Evolutionary conservation across 2,888 invertebrate species (phyloP).

Genomic region (Amphipyra tragopoginis): DNA sequence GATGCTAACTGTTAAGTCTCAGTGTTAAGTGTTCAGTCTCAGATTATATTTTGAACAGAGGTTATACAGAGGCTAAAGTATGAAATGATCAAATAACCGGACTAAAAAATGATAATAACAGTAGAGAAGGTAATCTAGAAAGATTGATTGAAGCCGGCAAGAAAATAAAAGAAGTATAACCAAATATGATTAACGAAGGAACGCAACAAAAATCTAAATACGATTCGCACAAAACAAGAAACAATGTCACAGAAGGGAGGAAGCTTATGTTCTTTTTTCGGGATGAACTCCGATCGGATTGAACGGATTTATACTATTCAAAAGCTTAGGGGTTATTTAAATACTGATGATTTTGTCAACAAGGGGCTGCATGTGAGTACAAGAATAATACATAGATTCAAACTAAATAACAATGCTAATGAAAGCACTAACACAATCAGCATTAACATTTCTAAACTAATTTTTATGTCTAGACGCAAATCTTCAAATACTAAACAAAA

Average conservation of each 20-base stretch:
- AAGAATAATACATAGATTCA: not conserved
- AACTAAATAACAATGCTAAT: conserved; percentile 12
- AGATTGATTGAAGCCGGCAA: not conserved
- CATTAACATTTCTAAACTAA: conserved; percentile 26
- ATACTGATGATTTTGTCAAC: conserved; percentile 1
- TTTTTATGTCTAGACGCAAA: conserved; percentile 13
- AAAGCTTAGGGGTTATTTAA: conserved; percentile 13
- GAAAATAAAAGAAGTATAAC: not conserved
- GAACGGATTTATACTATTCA: conserved; percentile 14
- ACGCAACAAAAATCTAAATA: not conserved
- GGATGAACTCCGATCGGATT: conserved; percentile 37
- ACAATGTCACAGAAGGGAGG: not conserved
- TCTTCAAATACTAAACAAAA: conserved; percentile 6
- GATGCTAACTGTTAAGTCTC: too few relatives aligned
- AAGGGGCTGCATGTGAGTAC: not conserved
- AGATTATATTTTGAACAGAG: too few relatives aligned
- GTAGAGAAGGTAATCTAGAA: not conserved
- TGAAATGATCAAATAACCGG: too few relatives aligned
- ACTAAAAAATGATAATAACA: not conserved
- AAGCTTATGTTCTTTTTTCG: conserved; percentile 2
- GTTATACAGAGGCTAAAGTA: too few relatives aligned
- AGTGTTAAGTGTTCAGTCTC: too few relatives aligned
- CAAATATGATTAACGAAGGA: not conserved
- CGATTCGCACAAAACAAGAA: not conserved
- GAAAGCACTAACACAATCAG: conserved; percentile 13